Conservation (phyloP, 2,113 vertebrate species). For the Prinia subflava region DNA sequence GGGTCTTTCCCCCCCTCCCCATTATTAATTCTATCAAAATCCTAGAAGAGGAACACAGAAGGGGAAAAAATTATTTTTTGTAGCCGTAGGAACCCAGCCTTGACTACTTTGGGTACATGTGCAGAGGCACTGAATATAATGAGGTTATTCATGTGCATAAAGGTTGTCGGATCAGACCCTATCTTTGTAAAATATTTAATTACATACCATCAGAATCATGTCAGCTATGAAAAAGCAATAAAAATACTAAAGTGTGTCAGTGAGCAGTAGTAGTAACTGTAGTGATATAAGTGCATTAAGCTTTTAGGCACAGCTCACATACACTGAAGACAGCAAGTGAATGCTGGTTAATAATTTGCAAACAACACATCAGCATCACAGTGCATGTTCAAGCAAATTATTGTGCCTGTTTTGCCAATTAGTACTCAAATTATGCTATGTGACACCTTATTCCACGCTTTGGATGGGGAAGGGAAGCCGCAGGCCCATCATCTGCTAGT, state of each 20-base stretch:
- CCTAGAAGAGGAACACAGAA: not conserved
- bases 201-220: constrained; percentile 30
- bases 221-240: constrained; percentile 51
- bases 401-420: not conserved
- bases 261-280: not conserved
- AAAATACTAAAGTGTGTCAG: constrained; percentile 35
- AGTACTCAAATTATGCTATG: not conserved
- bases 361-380: not conserved
- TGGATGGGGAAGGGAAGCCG: not conserved
- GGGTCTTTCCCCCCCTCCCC: accelerated
- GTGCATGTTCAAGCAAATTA: not conserved
- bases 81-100: not conserved
- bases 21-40: not conserved
- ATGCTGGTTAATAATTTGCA: not conserved
- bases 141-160: constrained; percentile 20
- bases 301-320: not conserved
- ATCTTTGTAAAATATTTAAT: constrained; percentile 59
- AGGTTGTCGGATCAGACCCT: constrained; percentile 19
- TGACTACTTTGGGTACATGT: not conserved
- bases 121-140: not conserved
- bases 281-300: not conserved
- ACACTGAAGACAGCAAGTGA: not conserved
- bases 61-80: not conserved
- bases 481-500: not conserved
- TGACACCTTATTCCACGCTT: not conserved